Evolutionary conservation across 2,797 vertebrate species (phyloP).

Genomic region (Rhodeus uyekii): DNA sequence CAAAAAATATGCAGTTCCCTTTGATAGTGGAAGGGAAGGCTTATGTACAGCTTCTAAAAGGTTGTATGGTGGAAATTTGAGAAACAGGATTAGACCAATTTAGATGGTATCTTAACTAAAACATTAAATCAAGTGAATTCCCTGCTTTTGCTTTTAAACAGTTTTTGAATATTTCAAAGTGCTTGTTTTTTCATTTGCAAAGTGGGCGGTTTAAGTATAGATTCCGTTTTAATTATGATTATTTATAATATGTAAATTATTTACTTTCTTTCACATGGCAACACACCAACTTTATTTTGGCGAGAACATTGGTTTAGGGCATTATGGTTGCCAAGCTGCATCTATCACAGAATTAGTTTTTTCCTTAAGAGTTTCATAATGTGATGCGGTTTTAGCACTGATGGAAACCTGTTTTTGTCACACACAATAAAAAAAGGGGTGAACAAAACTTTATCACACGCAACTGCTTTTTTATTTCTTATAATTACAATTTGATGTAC

Average conservation of each 20-base stretch:
- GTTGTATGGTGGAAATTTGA: constrained; percentile 27
- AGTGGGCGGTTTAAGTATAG: background rate
- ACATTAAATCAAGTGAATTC: background rate
- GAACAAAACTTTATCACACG: no score
- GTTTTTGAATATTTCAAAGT: background rate
- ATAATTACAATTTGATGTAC: no score
- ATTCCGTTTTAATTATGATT: no score
- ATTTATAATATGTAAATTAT: no score
- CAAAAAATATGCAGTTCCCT: background rate
- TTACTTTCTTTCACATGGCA: background rate
- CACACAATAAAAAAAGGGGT: background rate
- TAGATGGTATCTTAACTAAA: constrained; percentile 38
- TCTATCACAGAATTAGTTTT: no score
- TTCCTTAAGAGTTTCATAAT: background rate
- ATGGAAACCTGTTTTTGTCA: background rate
- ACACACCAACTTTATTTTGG: background rate
- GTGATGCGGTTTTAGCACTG: background rate
- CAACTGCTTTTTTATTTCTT: no score
- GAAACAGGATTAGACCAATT: constrained; percentile 39
- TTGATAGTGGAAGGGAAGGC: background rate
- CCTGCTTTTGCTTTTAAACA: constrained; percentile 4
- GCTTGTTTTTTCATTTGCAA: background rate
- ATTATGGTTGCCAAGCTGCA: no score
- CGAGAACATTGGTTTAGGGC: background rate
- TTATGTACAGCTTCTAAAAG: constrained; percentile 17